These are phyloP conservation scores for Seriola dumerili DNA, from an alignment of 2,113 vertebrate species.

Conservation along the genomic window DNA sequence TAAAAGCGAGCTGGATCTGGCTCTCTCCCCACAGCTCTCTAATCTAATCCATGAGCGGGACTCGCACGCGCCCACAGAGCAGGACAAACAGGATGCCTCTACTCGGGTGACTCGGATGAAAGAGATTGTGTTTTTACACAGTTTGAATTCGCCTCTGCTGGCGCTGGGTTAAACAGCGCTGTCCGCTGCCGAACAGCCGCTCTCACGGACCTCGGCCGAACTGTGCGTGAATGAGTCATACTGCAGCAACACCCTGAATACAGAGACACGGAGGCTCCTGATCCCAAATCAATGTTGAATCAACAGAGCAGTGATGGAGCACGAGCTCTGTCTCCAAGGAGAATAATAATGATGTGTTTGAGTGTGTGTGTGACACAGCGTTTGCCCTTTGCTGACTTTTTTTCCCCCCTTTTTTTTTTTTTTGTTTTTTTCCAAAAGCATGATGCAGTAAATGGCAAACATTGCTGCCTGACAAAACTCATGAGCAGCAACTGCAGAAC, in stretches of 20 bases:
- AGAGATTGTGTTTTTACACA: constrained; percentile 58
- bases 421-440: constrained; percentile 18
- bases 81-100: constrained; percentile 79
- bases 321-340: constrained; percentile 20
- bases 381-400: constrained; percentile 31
- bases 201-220: constrained; percentile 28
- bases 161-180: constrained; percentile 18
- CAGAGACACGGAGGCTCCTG: constrained; percentile 56
- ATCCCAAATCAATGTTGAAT: constrained; percentile 39
- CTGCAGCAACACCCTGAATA: constrained; percentile 43
- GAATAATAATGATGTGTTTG: constrained; percentile 48
- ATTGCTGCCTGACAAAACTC: neutral
- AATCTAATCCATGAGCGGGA: constrained; percentile 59
- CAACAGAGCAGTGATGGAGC: constrained; percentile 29
- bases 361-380: constrained; percentile 40
- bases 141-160: constrained; percentile 59
- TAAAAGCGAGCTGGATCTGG: constrained; percentile 66
- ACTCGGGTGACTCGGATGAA: constrained; percentile 73
- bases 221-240: constrained; percentile 49
- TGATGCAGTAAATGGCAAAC: constrained; percentile 11
- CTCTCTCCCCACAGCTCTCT: constrained; percentile 44
- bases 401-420: neutral
- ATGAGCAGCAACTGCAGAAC: neutral
- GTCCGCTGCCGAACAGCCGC: constrained; percentile 35
- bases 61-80: constrained; percentile 52